Percentiles rank a stretch among this genome's conserved stretches.
Conservation (phyloP, 1,140 invertebrate genomes). For the Penaeus japonicus region DNA sequence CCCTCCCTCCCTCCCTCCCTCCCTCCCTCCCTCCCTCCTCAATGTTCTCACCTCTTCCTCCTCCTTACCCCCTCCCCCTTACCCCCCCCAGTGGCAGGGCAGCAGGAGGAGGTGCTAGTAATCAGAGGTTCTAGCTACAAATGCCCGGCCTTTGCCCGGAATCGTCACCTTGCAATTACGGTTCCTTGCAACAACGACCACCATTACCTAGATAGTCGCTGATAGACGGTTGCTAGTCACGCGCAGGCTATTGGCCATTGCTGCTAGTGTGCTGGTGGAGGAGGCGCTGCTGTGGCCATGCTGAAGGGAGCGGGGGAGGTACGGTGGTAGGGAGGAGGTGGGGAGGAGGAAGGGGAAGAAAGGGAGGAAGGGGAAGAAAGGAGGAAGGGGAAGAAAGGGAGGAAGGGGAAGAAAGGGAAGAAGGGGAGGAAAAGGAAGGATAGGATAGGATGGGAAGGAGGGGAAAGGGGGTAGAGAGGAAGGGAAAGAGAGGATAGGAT, state of each 20-base stretch:
- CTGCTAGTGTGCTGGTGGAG: not conserved
- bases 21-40: too few relatives aligned
- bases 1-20: too few relatives aligned
- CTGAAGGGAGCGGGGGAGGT: not conserved
- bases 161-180: conserved; percentile 51
- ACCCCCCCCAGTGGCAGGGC: not conserved
- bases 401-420: too few relatives aligned
- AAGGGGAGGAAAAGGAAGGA: not conserved
- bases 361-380: not conserved
- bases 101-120: conserved; percentile 13
- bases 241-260: not conserved
- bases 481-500: too few relatives aligned
- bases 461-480: not conserved
- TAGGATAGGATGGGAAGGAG: not conserved
- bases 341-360: not conserved
- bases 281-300: not conserved
- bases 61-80: too few relatives aligned
- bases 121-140: conserved; percentile 40
- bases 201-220: conserved; percentile 17
- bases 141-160: conserved; percentile 39
- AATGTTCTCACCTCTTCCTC: too few relatives aligned
- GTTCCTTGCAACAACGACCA: conserved; percentile 26
- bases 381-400: too few relatives aligned
- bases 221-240: conserved; percentile 45
- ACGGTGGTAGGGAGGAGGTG: not conserved